A percentile compares a stretch with the other conserved stretches of the same genome.
These are phyloP conservation scores for Anas platyrhynchos DNA, from an alignment of 2,113 vertebrate genomes.

Conservation along the genomic window DNA sequence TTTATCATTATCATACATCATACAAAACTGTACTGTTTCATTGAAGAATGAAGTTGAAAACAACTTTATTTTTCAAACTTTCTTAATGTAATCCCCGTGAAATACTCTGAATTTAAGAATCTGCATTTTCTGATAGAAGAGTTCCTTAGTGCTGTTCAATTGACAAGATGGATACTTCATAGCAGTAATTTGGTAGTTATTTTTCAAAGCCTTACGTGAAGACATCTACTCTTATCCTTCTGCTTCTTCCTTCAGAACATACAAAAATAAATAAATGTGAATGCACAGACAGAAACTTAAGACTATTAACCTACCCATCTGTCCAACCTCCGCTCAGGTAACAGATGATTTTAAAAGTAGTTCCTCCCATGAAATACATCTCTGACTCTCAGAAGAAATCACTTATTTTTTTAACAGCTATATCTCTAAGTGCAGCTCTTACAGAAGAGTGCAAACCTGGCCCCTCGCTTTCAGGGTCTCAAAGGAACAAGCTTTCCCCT, in stretches of 20 bases:
- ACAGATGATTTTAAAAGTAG: neutral
- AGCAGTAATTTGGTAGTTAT: neutral
- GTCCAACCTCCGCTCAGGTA: neutral
- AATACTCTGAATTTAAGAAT: neutral
- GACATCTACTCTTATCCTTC: neutral
- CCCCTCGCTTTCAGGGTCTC: neutral
- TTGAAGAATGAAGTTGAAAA: neutral
- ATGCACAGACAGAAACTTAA: neutral
- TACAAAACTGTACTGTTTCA: neutral
- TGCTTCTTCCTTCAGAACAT: neutral
- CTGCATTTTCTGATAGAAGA: neutral
- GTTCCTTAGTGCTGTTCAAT: neutral
- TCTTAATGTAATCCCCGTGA: neutral
- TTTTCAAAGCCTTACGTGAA: neutral
- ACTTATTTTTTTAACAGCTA: neutral
- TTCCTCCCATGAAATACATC: neutral
- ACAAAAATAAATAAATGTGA: neutral
- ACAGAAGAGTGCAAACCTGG: neutral
- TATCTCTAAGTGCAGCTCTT: neutral
- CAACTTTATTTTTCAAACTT: neutral
- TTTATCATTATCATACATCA: neutral
- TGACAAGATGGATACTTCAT: neutral
- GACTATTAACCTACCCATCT: neutral
- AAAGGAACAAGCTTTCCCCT: neutral
- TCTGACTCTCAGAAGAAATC: neutral